phyloP scores from a whole-genome alignment of 2,797 vertebrate species.

The Craterocephalus amniculus region DNA sequence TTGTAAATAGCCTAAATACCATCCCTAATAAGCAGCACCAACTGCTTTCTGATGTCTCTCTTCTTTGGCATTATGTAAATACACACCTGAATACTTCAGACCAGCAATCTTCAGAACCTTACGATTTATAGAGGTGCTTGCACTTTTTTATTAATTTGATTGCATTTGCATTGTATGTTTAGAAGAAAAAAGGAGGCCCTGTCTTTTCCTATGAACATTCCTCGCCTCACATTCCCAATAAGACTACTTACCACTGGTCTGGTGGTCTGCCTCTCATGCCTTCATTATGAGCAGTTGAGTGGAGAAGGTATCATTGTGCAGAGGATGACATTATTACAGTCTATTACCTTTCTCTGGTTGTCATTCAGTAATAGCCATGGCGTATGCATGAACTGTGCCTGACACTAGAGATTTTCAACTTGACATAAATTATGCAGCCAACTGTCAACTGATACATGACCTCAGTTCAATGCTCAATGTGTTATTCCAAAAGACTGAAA shows the following conservation, averaged over 20 bases:
- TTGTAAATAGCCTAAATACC: too few species aligned
- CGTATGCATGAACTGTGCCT: slow-evolving; percentile 78
- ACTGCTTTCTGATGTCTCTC: too few species aligned
- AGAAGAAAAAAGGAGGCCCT: neutral
- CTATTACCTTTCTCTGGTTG: slow-evolving; percentile 57
- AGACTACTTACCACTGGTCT: slow-evolving; percentile 7
- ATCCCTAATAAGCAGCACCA: too few species aligned
- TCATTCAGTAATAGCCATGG: slow-evolving; percentile 49
- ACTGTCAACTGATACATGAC: slow-evolving; percentile 80
- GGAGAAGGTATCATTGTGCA: slow-evolving; percentile 35
- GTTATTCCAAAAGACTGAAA: slow-evolving; percentile 70
- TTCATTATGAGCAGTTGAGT: slow-evolving; percentile 26
- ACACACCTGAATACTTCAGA: too few species aligned
- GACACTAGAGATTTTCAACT: slow-evolving; percentile 78
- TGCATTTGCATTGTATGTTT: neutral
- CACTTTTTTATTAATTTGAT: neutral
- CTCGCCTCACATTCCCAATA: neutral
- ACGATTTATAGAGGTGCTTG: too few species aligned
- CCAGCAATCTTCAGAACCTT: too few species aligned
- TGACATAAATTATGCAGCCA: slow-evolving; percentile 83
- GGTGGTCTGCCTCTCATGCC: slow-evolving; percentile 7
- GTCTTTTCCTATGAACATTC: neutral
- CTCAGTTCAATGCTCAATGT: slow-evolving; percentile 71
- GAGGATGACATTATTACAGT: slow-evolving; percentile 57
- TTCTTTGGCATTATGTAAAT: too few species aligned